These are phyloP conservation scores for Poeciliopsis retropinna DNA, from an alignment of 2,113 vertebrate species.

Conservation along the genomic window DNA sequence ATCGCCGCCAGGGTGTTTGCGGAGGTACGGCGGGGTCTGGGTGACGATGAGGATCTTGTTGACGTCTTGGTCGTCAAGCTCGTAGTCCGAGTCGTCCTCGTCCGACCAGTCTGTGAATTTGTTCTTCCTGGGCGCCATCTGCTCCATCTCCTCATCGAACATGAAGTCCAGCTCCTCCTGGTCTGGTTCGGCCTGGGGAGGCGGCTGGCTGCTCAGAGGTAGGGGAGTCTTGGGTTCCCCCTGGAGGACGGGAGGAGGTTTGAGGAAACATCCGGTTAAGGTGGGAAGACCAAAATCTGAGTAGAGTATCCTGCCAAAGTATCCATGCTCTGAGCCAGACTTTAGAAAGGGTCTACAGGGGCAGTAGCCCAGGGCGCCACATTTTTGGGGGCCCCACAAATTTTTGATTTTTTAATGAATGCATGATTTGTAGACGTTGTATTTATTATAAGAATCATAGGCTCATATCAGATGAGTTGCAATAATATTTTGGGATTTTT, in stretches of 20 bases:
- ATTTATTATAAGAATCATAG: no score
- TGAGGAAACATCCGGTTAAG: background rate
- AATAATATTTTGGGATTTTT: no score
- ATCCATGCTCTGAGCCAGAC: background rate
- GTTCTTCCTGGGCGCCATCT: conserved; percentile 94
- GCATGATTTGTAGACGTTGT: no score
- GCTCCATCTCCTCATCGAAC: conserved; percentile 98
- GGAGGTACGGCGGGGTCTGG: conserved; percentile 92
- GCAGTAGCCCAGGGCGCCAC: no score
- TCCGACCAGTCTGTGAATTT: conserved; percentile 97
- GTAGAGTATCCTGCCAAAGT: background rate
- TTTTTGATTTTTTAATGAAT: no score
- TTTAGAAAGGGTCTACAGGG: no score
- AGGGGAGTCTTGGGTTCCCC: conserved; percentile 55
- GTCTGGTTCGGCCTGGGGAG: conserved; percentile 65
- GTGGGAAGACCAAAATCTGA: background rate
- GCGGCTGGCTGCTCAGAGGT: conserved; percentile 13
- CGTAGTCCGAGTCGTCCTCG: conserved; percentile 94
- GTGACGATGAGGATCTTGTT: conserved; percentile 99
- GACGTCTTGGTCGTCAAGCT: conserved; percentile 94
- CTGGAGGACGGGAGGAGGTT: conserved; percentile 64
- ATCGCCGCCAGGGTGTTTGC: conserved; percentile 92
- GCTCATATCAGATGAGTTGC: no score
- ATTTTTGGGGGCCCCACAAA: no score
- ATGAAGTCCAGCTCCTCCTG: conserved; percentile 93